These are phyloP conservation scores for Synanthedon vespiformis DNA, from an alignment of 2,888 invertebrate genomes.

Conservation along the genomic window DNA sequence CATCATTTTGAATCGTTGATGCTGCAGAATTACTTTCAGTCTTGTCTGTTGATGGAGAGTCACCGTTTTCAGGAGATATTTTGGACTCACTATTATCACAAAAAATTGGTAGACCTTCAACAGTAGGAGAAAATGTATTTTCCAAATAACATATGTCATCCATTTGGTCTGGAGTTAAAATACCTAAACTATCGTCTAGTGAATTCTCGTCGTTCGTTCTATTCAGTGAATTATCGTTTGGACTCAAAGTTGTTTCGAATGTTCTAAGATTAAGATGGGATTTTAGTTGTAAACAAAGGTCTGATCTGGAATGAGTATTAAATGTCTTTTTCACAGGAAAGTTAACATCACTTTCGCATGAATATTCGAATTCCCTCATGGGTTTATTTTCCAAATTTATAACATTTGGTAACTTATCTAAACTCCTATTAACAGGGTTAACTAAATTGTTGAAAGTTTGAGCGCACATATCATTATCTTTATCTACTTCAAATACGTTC, in stretches of 20 bases:
- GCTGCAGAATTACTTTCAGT: constrained; percentile 66
- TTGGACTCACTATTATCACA: constrained; percentile 54
- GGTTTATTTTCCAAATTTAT: constrained; percentile 59
- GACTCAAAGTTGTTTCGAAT: constrained; percentile 51
- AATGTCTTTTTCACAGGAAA: constrained; percentile 42
- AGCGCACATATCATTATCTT: constrained; percentile 17
- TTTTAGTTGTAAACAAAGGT: constrained; percentile 56
- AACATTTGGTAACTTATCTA: constrained; percentile 53
- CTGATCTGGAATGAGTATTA: constrained; percentile 56
- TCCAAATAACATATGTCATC: constrained; percentile 75
- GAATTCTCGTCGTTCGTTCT: constrained; percentile 80
- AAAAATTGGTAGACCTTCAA: constrained; percentile 71
- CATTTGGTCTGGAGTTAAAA: constrained; percentile 91
- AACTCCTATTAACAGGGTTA: constrained; percentile 33
- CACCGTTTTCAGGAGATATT: constrained; percentile 59
- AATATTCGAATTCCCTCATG: constrained; percentile 62
- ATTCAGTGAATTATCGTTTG: constrained; percentile 57
- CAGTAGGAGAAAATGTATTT: constrained; percentile 75
- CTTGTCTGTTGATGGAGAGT: constrained; percentile 70
- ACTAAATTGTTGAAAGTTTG: constrained; percentile 26
- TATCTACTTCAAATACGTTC: constrained; percentile 21
- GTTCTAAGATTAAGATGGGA: constrained; percentile 42
- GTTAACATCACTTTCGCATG: constrained; percentile 52
- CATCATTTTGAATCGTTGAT: constrained; percentile 63
- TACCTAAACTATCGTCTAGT: constrained; percentile 87